These are phyloP conservation scores for Palythoa heliodiscus DNA, from an alignment of 92 coral and sea anemone species.

Conservation along the genomic window DNA sequence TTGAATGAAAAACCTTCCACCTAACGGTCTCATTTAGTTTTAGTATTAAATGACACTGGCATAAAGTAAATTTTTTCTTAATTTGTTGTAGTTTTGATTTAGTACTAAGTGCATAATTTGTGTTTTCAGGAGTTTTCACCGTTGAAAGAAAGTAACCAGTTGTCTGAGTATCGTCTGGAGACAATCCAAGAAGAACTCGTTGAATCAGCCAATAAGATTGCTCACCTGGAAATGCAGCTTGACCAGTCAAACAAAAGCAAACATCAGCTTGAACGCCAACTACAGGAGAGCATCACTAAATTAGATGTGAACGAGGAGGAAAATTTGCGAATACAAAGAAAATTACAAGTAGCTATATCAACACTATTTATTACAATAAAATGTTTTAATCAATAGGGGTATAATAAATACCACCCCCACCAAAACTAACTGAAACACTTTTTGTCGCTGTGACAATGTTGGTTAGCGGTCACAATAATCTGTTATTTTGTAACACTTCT, in stretches of 20 bases:
- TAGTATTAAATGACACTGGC: no score
- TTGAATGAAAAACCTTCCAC: no score
- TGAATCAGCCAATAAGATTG: constrained; percentile 58
- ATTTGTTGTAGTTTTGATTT: not conserved
- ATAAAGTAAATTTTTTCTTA: no score
- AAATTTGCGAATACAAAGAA: constrained; percentile 54
- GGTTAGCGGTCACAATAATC: no score
- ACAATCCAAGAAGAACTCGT: constrained; percentile 57
- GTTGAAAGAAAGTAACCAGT: constrained; percentile 65
- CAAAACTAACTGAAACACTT: no score
- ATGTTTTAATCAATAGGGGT: no score
- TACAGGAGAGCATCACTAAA: constrained; percentile 61
- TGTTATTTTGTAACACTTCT: no score
- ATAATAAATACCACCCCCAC: no score
- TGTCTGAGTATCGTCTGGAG: constrained; percentile 56
- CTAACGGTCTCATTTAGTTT: no score
- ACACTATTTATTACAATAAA: not conserved
- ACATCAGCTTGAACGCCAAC: constrained; percentile 60
- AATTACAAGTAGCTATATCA: constrained; percentile 44
- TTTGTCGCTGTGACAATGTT: no score
- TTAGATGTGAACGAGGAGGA: constrained; percentile 56
- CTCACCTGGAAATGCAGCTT: constrained; percentile 62
- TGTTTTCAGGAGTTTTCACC: constrained; percentile 55
- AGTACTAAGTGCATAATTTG: not conserved
- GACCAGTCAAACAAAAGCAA: constrained; percentile 54